Evolutionary conservation across 2,797 vertebrate species (phyloP).

Genomic region (Paguma larvata): DNA sequence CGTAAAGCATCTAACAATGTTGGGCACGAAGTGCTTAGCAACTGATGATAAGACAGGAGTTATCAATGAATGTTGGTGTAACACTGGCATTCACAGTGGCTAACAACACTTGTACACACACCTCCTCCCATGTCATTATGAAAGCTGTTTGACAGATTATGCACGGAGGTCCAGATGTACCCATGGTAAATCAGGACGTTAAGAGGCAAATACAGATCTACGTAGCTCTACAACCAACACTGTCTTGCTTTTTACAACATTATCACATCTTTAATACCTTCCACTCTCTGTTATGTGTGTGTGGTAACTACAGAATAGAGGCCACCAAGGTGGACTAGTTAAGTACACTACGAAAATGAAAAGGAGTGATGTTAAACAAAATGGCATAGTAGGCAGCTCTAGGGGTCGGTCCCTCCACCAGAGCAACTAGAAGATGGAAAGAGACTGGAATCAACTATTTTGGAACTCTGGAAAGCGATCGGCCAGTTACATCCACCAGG

Average conservation of each 20-base stretch:
- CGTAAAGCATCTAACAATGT: neutral
- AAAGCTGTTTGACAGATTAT: neutral
- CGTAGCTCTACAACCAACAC: neutral
- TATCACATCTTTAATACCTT: neutral
- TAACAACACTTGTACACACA: neutral
- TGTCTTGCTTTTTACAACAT: neutral
- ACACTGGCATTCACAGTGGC: conserved; percentile 4
- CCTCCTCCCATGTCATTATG: neutral
- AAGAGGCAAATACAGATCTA: neutral
- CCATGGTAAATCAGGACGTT: neutral
- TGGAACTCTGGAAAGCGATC: neutral
- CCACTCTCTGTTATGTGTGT: neutral
- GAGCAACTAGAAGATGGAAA: neutral
- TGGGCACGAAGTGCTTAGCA: neutral
- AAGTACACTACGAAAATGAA: neutral
- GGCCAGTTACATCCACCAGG: neutral
- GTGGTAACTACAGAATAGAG: neutral
- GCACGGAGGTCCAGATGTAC: neutral
- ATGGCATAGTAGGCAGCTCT: neutral
- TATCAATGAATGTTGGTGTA: neutral
- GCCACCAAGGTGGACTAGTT: neutral
- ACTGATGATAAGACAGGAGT: neutral
- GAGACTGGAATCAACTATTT: neutral
- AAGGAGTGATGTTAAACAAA: neutral
- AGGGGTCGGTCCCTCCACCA: neutral